phyloP scores from a whole-genome alignment of 1,140 invertebrate species.

The Melipona quadrifasciata region DNA sequence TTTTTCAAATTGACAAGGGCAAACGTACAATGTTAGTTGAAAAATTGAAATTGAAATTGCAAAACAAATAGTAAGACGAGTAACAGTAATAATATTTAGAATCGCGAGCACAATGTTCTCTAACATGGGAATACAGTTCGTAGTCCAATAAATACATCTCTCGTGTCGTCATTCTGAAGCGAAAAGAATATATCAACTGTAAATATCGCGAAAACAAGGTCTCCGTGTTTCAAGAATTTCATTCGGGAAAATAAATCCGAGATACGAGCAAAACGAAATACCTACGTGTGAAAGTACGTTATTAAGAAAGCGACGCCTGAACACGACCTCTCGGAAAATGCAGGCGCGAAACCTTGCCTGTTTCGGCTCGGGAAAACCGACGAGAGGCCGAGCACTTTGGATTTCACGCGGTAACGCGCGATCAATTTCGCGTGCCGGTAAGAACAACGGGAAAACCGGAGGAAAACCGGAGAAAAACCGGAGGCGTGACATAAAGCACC shows the following conservation, averaged over 20 bases:
- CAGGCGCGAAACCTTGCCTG: neutral
- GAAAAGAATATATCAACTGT: neutral
- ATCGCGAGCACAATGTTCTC: too few relatives aligned
- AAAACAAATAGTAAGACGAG: too few relatives aligned
- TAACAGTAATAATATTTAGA: too few relatives aligned
- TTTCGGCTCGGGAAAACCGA: neutral
- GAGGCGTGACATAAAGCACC: constrained; percentile 7
- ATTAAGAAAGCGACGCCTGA: neutral
- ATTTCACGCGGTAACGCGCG: neutral
- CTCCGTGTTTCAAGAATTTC: neutral
- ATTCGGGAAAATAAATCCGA: neutral
- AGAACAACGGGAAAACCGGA: neutral
- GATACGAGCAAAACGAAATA: neutral
- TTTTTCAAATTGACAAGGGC: neutral
- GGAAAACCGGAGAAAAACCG: neutral
- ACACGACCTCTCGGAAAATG: neutral
- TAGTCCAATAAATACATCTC: neutral
- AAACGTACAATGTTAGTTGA: too few relatives aligned
- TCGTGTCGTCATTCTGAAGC: neutral
- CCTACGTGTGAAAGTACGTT: neutral
- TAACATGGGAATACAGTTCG: too few relatives aligned
- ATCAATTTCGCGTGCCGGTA: constrained; percentile 1
- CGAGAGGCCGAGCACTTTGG: too few relatives aligned
- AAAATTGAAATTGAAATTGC: too few relatives aligned
- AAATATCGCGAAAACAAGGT: neutral